A percentile compares a stretch with the other conserved stretches of the same genome.
phyloP scores from a whole-genome alignment of 2,113 vertebrate species.

The Cyphomyrus plagiostoma region DNA sequence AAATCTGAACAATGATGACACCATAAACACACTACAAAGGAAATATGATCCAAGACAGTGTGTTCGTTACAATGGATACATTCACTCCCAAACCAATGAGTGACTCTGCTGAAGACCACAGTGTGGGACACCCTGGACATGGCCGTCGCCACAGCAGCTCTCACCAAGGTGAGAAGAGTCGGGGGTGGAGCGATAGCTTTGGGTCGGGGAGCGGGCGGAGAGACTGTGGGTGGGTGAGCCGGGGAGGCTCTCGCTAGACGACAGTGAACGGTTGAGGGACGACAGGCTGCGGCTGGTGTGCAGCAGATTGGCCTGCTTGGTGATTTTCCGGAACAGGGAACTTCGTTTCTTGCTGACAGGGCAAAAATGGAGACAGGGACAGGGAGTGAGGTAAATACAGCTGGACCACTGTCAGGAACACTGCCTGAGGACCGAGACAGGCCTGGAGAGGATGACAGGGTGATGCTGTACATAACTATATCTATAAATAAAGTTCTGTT shows the following conservation, averaged over 20 bases:
- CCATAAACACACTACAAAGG: background rate
- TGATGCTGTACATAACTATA: background rate
- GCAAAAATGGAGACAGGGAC: background rate
- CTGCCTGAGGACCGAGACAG: background rate
- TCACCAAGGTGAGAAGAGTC: slow-evolving; percentile 74
- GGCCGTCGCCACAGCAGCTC: background rate
- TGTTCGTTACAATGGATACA: background rate
- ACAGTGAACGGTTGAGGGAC: slow-evolving; percentile 80
- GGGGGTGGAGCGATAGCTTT: slow-evolving; percentile 78
- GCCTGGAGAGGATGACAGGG: background rate
- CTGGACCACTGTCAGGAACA: background rate
- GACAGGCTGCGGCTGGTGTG: slow-evolving; percentile 85
- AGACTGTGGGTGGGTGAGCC: slow-evolving; percentile 83
- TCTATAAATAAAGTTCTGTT: background rate
- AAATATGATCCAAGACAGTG: background rate
- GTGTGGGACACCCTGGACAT: background rate
- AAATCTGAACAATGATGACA: background rate
- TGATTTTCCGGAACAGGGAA: slow-evolving; percentile 85
- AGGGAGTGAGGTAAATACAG: background rate
- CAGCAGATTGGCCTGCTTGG: slow-evolving; percentile 83
- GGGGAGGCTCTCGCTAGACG: slow-evolving; percentile 86
- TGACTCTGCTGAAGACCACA: background rate
- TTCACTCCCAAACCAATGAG: background rate
- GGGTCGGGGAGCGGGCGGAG: slow-evolving; percentile 79
- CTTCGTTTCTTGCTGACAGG: slow-evolving; percentile 67